Conservation (phyloP, 2,113 vertebrate species). For the Anser cygnoides region DNA sequence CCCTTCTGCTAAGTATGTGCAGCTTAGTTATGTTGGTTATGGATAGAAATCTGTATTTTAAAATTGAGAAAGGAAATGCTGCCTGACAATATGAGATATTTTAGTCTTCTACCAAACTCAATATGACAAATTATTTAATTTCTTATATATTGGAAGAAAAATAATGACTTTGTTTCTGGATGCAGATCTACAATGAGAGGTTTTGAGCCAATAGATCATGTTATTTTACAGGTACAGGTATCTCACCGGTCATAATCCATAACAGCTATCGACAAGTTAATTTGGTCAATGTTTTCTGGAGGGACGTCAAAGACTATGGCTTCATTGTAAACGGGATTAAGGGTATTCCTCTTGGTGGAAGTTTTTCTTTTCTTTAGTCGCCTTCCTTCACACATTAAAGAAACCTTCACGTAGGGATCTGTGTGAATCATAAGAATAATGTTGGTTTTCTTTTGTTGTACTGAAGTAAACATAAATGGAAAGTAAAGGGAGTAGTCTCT, state of each 20-base stretch:
- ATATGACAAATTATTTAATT: not conserved
- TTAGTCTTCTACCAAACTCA: not conserved
- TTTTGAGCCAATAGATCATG: not conserved
- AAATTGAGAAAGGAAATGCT: not conserved
- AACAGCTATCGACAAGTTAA: slow-evolving; percentile 96
- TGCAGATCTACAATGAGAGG: not conserved
- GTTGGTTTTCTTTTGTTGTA: not conserved
- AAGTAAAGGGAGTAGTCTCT: not conserved
- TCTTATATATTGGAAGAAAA: not conserved
- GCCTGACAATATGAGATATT: not conserved
- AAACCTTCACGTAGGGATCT: slow-evolving; percentile 99
- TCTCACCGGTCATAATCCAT: slow-evolving; percentile 99
- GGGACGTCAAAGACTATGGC: slow-evolving; percentile 99
- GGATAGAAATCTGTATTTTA: not conserved
- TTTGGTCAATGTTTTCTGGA: slow-evolving; percentile 97
- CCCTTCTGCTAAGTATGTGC: not conserved
- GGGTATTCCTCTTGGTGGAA: slow-evolving; percentile 96
- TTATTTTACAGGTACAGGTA: slow-evolving; percentile 73
- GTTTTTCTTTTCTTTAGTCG: slow-evolving; percentile 98
- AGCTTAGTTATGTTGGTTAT: not conserved
- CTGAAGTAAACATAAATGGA: slow-evolving; percentile 9
- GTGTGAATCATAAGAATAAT: slow-evolving; percentile 38
- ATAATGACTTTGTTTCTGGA: not conserved
- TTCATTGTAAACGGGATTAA: slow-evolving; percentile 99
- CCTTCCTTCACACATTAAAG: slow-evolving; percentile 95